A percentile compares a stretch with the other conserved stretches of the same genome.
Evolutionary conservation across 2,888 invertebrate species (phyloP).

Genomic region (Glyphotaelius pellucidus): DNA sequence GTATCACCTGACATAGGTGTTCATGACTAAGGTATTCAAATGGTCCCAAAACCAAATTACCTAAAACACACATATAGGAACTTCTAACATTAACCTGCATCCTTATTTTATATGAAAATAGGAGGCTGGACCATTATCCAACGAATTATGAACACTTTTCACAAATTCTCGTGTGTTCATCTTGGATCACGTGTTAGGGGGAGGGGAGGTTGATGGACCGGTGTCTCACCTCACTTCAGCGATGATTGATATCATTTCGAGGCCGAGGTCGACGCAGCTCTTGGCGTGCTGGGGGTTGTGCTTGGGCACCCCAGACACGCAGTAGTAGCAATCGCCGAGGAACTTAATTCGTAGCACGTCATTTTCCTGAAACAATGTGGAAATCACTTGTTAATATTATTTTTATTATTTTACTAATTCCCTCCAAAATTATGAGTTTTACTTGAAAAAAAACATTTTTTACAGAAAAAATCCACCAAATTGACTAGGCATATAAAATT

Average conservation of each 20-base stretch:
- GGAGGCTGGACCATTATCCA: background rate
- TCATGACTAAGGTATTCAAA: too few relatives aligned
- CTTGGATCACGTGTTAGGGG: background rate
- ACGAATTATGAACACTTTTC: background rate
- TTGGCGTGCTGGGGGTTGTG: constrained; percentile 89
- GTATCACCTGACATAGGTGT: too few relatives aligned
- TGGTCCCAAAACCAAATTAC: too few relatives aligned
- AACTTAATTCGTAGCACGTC: constrained; percentile 93
- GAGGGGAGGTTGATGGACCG: background rate
- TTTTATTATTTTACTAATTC: background rate
- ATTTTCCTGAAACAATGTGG: constrained; percentile 76
- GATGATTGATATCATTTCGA: constrained; percentile 96
- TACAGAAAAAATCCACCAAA: background rate
- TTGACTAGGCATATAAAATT: background rate
- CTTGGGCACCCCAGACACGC: constrained; percentile 91
- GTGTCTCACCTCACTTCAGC: constrained; percentile 83
- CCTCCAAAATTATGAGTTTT: background rate
- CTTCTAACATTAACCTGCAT: too few relatives aligned
- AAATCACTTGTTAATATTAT: background rate
- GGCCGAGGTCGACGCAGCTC: constrained; percentile 91
- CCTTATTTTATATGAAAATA: too few relatives aligned
- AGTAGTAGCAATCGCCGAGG: constrained; percentile 96
- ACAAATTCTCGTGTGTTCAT: background rate
- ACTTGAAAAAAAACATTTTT: background rate
- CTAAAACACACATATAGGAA: too few relatives aligned